Base-by-base conservation (phyloP, 1,140 invertebrate species). In the Yoshiicerus persimilis region DNA sequence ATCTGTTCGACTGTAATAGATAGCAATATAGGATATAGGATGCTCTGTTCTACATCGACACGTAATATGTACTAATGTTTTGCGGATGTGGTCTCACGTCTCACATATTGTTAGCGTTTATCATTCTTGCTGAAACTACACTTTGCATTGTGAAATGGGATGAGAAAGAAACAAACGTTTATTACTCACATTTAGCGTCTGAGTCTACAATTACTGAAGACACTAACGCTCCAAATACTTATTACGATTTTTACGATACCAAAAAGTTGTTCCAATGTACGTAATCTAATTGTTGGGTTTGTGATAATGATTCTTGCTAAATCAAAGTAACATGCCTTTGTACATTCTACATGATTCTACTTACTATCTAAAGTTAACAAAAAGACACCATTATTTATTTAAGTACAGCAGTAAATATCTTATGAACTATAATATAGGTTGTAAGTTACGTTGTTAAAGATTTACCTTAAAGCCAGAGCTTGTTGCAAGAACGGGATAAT, bases 401-500 rank as follows among this genome's bases (percentile, higher is more conserved):
- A n/a, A n/a, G n/a, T n/a, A n/a, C n/a, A n/a, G n/a, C n/a, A n/a
- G n/a, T n/a, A n/a, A n/a, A n/a, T n/a, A n/a, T n/a, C n/a, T 16
- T 56, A 56, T 80, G 36, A 85, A 27, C 8, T 84, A 34, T 62
- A 13, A 16, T 23, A 85, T n/a, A n/a, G n/a, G n/a, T n/a, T n/a
- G 32, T 6, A 9, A 86, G 5, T 16, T 70, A 70, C 38, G 32
- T 38, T 80, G 1, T 77, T 3, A n/a, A 80, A 80, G n/a, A 36
- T 39, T 88, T 86, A 90, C 90, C 89, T 87, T 38, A 89, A 36
- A 16, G 86, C 89, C 10, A 90, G 87, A 25, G 90, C 90, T 34
- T 90, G 90, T 64, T 90, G 90, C 9, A 90, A 77, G 62, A 90
- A 89, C 11, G 90, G 90, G 25, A 90, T 89, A 30, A 90, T 89